These are phyloP conservation scores for Sebastes ruberrimus DNA, from an alignment of 2,797 vertebrate species.

Conservation along the genomic window DNA sequence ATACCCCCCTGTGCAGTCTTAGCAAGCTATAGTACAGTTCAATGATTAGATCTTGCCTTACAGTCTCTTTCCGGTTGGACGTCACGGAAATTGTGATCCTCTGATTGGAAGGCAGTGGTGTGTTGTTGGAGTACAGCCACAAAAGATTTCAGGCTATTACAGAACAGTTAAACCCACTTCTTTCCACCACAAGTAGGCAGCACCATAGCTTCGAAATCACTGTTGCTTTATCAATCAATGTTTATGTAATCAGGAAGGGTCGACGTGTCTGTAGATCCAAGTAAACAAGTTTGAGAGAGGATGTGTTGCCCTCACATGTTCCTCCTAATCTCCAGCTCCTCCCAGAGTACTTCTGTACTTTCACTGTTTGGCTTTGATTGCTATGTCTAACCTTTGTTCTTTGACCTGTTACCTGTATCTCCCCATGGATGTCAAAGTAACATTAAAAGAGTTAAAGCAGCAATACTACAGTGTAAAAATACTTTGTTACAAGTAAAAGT, in stretches of 20 bases:
- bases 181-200: background rate
- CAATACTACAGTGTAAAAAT: no score
- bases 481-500: no score
- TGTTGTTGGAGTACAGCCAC: background rate
- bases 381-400: background rate
- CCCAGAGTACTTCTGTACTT: background rate
- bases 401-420: no score
- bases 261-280: background rate
- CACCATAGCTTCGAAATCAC: background rate
- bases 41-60: no score
- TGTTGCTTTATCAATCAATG: background rate
- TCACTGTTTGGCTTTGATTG: background rate
- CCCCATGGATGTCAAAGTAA: no score
- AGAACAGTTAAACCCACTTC: background rate
- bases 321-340: background rate
- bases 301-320: background rate
- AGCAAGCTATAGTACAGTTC: no score
- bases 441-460: no score
- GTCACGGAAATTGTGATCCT: constrained; percentile 61
- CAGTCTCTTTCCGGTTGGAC: constrained; percentile 41
- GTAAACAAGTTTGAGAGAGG: background rate
- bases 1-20: no score
- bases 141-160: constrained; percentile 5
- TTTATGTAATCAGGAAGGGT: background rate
- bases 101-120: constrained; percentile 43